Evolutionary conservation across 2,888 invertebrate genomes (phyloP), one percentile per base, ranked within the genome.

Genomic region (Sinohyriopsis cumingii): DNA sequence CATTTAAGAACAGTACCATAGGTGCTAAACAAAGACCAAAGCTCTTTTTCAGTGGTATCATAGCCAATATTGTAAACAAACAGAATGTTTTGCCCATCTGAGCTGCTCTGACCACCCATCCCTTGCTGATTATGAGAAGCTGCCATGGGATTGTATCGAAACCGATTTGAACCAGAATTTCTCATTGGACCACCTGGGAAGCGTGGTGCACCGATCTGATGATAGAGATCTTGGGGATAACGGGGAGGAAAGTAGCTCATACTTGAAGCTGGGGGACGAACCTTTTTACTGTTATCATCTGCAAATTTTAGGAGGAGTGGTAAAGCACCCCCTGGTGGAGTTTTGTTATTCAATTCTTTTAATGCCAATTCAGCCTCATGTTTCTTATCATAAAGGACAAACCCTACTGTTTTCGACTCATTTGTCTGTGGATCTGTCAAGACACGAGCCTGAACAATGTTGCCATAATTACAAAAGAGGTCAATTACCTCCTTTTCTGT

Each of bases 301-400:
- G 96, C 96, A 82, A 94, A 93, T 92, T 94, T 94, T 45, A 97
- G 96, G 79, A 94, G 93, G 57, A 97, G 92, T 45, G 96, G 95
- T 87, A 96, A 95, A 73, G 94, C 94, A 73, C 95, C 94, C 79
- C 95, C 96, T 67, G 95, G 94, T 91, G 95, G 94, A 75, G 94
- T 94, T 81, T 95, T 95, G 25, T 89, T 90, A 90, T 96, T 95
- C 79, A 97, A 91, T 76, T 94, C 93, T 65, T 94, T 93, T 86
- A 97, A 96, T 73, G 97, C 97, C 82, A 95, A 94, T 87, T 96
- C 95, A 25, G 97, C 97, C 90, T 97, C 95, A 88, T 95, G 95
- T 69, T 95, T 93, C 87, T 95, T 95, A 85, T 96, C 95, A 89
- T 93, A 97, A 54, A 90, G 80, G 28, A 90, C 96, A 92, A 97